Evolutionary conservation across 2,113 vertebrate species (phyloP), one percentile per base, ranked within the genome.

Genomic region (Indri indri): DNA sequence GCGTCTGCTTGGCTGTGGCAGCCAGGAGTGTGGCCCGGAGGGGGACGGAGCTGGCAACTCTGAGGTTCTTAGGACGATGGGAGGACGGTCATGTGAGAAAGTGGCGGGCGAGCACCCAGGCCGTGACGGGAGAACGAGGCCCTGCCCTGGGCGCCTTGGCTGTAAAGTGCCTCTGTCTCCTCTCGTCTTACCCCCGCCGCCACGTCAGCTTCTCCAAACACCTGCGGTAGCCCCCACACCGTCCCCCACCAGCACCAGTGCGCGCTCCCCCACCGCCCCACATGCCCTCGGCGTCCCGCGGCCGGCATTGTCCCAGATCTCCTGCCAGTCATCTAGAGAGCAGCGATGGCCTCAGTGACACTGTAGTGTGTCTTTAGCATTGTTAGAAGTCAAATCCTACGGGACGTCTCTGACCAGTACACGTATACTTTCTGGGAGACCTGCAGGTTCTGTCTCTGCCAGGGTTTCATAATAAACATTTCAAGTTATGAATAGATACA

Each of bases 41-140:
- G 37, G 2, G 13, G 3, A 12, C 11, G 3, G 40, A 25, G 27
- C 52, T 45, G 8, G 32, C 10, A n/a, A 34, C 0, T 8, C 63
- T 54, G 88, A 74, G 47, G n/a, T 13, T 68, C 59, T 27, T 22
- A 37, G 74, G 5, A 10, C 18, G 18, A 20, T 34, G n/a, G 54
- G 18, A 54, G 18, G 57, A 37, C 0, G n/a, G 23, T 54, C 54
- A 27, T 14, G 14, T 32, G 45, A 37, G 89, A 79, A 61, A 45
- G 8, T 0, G 30, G 68, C 1, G 4, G 23, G 40, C 10, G 54
- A 54, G 17, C 52, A 54, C 66, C 16, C 52, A 54, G n/a, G 45
- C 32, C 37, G 12, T 30, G 68, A 68, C 12, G 47, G 22, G 23
- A 37, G 8, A 27, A 59, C 12, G 54, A n/a, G 57, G 34, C 13